These are phyloP conservation scores for Seira ritae DNA, from an alignment of 2,888 invertebrate genomes.

Conservation along the genomic window DNA sequence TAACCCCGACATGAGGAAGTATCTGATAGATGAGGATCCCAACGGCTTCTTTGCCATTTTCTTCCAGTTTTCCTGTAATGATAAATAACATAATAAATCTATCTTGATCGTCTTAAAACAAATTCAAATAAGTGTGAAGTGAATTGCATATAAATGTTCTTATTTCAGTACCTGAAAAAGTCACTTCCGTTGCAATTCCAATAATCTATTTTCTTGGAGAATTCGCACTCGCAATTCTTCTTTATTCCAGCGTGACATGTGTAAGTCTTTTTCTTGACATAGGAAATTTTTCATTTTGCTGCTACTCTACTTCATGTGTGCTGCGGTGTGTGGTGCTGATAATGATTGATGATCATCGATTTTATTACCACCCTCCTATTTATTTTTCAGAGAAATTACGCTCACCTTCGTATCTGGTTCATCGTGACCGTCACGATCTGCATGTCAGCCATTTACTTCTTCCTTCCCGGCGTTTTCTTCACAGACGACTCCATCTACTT, in stretches of 20 bases:
- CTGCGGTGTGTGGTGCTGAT: background rate
- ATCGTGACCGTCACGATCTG: conserved; percentile 65
- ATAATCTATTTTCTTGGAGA: conserved; percentile 66
- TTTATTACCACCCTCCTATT: background rate
- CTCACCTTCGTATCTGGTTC: conserved; percentile 59
- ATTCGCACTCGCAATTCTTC: conserved; percentile 50
- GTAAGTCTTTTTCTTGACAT: conserved; percentile 41
- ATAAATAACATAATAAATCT: background rate
- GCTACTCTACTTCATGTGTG: background rate
- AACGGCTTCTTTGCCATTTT: conserved; percentile 56
- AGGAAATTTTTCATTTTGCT: background rate
- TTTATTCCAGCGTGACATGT: conserved; percentile 49
- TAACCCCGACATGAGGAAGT: conserved; percentile 47
- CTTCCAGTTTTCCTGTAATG: conserved; percentile 61
- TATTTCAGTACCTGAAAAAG: conserved; percentile 60
- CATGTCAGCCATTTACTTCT: conserved; percentile 65
- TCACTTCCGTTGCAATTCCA: conserved; percentile 56
- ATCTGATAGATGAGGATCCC: conserved; percentile 40
- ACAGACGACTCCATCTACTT: conserved; percentile 63
- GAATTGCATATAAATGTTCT: background rate
- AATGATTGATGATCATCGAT: no score
- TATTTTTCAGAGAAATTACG: conserved; percentile 64
- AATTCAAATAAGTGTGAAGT: no score
- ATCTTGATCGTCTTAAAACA: background rate
- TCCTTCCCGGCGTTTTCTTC: conserved; percentile 67